Base-by-base conservation (phyloP, 92 coral and sea anemone genomes). In the Porites rus region DNA sequence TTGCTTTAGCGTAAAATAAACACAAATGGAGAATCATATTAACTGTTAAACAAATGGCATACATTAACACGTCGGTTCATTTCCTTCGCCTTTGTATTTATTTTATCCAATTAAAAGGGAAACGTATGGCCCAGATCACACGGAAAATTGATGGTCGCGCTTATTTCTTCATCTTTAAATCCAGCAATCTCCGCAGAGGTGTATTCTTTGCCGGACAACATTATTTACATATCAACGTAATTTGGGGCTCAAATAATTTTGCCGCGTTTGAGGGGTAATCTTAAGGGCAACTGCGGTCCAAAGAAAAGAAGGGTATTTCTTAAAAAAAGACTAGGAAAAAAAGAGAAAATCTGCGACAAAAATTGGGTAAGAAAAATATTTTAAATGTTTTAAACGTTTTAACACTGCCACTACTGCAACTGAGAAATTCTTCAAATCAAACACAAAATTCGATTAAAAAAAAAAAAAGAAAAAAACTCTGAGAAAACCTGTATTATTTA, bases 1-100 rank as follows among this genome's bases (percentile, higher is more conserved):
- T 80, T 53, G 28, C 53, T 20, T 58, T 6, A 69, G 16, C 17
- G 3, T 28, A 16, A 54, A 69, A 53, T 81, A 69, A 81, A 14
- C 60, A 6, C 75, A 81, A 59, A 56, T 59, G 25, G 43, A 70
- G 70, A 81, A 59, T 28, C 65, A 31, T 28, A 69, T 81, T 18
- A 81, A 25, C 69, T 17, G 69, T 80, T 70, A 25, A 51, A 60
- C 66, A 81, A 70, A 31, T 28, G 52, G 59, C 59, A 70, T 59
- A 18, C 43, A 81, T 60, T 70, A 81, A 81, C 76, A 28, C 69
- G 12, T 71, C 7, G 38, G 53, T 56, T 81, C 77, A 81, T 81
- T 70, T 81, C 86, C 86, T 70, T 9, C 7, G 31, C 58, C 6
- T 43, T 10, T 18, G 38, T 70, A 18, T n/a, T 8, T 81, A 38